phyloP scores from a whole-genome alignment of 2,113 vertebrate species.

The Typhlomys cinereus region DNA sequence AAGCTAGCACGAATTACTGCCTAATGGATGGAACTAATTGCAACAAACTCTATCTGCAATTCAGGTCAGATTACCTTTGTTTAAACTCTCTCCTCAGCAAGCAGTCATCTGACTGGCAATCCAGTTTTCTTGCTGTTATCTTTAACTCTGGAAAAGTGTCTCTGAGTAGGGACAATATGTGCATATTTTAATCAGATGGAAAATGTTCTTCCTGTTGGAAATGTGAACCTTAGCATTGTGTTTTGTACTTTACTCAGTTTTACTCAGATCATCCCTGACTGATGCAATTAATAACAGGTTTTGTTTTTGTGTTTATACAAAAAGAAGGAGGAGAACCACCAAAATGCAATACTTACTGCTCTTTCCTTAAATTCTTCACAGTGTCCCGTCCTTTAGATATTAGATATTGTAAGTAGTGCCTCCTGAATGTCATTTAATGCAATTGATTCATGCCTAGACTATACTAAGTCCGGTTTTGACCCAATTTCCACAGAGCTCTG shows the following conservation, averaged over 20 bases:
- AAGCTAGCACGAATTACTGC: slow-evolving; percentile 16
- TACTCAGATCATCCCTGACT: background rate
- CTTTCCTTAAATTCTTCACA: background rate
- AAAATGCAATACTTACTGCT: background rate
- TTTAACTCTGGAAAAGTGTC: background rate
- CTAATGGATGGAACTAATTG: slow-evolving; percentile 44
- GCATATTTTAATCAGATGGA: background rate
- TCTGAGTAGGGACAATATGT: background rate
- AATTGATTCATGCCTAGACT: background rate
- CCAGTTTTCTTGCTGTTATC: background rate
- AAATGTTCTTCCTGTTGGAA: background rate
- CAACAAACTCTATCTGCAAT: background rate
- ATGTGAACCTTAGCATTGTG: background rate
- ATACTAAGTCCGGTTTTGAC: background rate
- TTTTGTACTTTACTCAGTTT: background rate
- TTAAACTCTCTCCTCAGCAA: slow-evolving; percentile 34
- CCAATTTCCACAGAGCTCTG: background rate
- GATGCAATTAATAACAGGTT: background rate
- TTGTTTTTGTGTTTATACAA: background rate
- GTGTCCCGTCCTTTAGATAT: background rate
- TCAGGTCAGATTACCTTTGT: background rate
- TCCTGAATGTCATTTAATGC: slow-evolving; percentile 9
- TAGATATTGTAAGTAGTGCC: background rate
- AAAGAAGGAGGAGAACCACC: background rate
- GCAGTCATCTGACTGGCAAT: background rate